Base-by-base conservation (phyloP, 2,888 invertebrate genomes). In the Nomada fucata region DNA sequence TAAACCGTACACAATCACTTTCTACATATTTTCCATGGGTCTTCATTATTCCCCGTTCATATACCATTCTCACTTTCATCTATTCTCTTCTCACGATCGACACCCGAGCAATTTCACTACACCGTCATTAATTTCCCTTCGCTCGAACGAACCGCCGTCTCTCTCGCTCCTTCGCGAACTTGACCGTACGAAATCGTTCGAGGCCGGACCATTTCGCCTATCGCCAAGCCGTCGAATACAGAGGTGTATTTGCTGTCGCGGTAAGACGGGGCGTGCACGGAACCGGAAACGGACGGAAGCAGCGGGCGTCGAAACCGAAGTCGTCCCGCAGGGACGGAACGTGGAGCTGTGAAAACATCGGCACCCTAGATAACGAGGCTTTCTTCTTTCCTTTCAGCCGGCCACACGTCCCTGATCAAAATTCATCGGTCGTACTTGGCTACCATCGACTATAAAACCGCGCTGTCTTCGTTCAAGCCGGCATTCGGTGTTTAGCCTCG, bases 401-500 rank as follows among this genome's bases (percentile, higher is more conserved):
- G 80, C 85, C 87, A 88, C 93, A 92, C 93, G 92, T 92, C 70
- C 82, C 89, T 92, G 79, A 92, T 93, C 87, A 92, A 91, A 93
- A 93, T 93, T 92, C 93, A 90, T 76, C 71, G 71, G 50, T 69
- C 93, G 92, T 91, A 76, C 89, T 70, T 83, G 82, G 89, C 90
- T 87, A 78, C 90, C 90, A 89, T 86, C 90, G 89, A 88, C 91
- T 93, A 93, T 93, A 93, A 93, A 93, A 93, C 92, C 90, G 89
- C 89, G 91, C 88, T 88, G 90, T 87, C 91, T 87, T 87, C 87
- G 90, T 89, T 86, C 86, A 89, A 82, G 85, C 87, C 90, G 91
- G 90, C 94, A 93, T 92, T 93, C 93, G 93, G 92, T 92, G 91
- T 89, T 92, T 91, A 88, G 91, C 90, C 89, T 92, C 86, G 90